These are phyloP conservation scores for Sigmodon hispidus DNA, from an alignment of 2,113 vertebrate species.

Conservation along the genomic window DNA sequence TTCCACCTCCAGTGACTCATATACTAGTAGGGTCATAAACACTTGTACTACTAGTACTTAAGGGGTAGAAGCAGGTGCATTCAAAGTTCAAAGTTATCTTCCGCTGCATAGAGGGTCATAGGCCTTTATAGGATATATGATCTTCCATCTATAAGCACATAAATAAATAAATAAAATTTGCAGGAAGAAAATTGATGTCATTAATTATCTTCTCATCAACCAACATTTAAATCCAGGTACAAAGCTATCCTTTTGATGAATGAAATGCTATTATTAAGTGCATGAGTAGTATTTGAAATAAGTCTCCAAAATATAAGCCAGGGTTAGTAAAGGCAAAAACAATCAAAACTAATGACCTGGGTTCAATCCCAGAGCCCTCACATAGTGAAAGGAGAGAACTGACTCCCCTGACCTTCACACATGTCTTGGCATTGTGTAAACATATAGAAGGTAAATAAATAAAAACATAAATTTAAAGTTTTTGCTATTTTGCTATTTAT, in stretches of 20 bases:
- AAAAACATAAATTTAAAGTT: neutral
- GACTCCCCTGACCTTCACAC: neutral
- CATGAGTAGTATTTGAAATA: neutral
- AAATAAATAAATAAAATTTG: neutral
- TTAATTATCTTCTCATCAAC: neutral
- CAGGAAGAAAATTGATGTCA: neutral
- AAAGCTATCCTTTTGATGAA: neutral
- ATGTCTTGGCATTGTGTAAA: neutral
- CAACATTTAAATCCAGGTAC: neutral
- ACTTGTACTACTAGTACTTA: neutral
- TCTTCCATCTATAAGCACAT: neutral
- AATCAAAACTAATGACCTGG: neutral
- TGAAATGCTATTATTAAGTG: neutral
- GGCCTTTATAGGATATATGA: too few relatives aligned
- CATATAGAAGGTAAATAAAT: neutral
- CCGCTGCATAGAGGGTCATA: neutral
- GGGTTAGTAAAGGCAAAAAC: neutral
- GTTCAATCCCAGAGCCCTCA: neutral
- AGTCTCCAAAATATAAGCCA: neutral
- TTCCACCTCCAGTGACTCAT: too few relatives aligned
- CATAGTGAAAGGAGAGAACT: neutral
- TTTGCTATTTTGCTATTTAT: conserved; percentile 50
- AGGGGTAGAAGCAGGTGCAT: neutral
- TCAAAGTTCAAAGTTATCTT: neutral
- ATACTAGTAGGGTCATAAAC: neutral